A percentile compares a stretch with the other conserved stretches of the same genome.
phyloP scores from a whole-genome alignment of 2,888 invertebrate species.

The Heliconius cydno region DNA sequence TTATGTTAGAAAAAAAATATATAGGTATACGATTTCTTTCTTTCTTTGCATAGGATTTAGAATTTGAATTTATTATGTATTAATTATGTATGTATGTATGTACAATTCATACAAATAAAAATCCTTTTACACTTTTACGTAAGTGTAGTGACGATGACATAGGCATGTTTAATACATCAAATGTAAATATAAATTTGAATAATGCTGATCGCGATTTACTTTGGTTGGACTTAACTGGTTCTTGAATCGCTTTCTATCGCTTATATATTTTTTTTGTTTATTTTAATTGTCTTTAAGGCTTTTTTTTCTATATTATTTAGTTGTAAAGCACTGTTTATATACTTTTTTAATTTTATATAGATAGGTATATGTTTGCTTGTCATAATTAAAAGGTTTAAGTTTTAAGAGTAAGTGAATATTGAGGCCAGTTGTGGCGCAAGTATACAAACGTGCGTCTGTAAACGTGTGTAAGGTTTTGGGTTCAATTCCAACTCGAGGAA shows the following conservation, averaged over 20 bases:
- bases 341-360: no score
- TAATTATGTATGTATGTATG: constrained; percentile 8
- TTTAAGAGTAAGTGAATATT: neutral
- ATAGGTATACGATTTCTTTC: neutral
- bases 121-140: constrained; percentile 15
- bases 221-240: neutral
- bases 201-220: neutral
- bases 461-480: no score
- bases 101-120: constrained; percentile 1
- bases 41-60: neutral
- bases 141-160: constrained; percentile 26
- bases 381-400: no score
- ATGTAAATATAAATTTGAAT: constrained; percentile 23
- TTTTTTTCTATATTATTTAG: neutral
- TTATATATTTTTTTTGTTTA: neutral
- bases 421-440: neutral
- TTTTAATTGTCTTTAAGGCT: neutral
- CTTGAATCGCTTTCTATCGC: constrained; percentile 6
- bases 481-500: neutral
- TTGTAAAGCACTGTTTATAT: neutral
- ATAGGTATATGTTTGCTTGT: no score
- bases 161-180: constrained; percentile 25
- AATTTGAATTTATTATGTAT: neutral
- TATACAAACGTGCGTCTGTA: no score
- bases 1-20: neutral